phyloP scores from a whole-genome alignment of 2,113 vertebrate genomes.

The Antechinus flavipes region DNA sequence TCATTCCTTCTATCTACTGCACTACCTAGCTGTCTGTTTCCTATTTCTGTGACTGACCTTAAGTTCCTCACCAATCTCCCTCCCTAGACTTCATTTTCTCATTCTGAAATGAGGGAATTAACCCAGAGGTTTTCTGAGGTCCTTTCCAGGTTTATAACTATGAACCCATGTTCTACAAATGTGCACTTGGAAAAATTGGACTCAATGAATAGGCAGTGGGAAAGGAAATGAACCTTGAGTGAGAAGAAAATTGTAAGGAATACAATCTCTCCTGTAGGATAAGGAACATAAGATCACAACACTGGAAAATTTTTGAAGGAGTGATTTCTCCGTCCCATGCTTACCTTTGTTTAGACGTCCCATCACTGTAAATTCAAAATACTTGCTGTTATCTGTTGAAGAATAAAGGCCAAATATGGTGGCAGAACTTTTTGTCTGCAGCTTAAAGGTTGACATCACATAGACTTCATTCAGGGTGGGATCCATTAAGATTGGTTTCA shows the following conservation, averaged over 20 bases:
- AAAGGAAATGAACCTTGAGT: neutral
- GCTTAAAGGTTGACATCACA: conserved; percentile 90
- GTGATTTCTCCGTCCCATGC: conserved; percentile 16
- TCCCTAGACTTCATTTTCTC: neutral
- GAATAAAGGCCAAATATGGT: conserved; percentile 92
- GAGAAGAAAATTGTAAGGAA: neutral
- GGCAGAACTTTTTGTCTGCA: conserved; percentile 90
- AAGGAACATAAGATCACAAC: neutral
- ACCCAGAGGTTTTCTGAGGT: neutral
- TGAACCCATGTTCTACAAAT: neutral
- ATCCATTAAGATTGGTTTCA: conserved; percentile 90
- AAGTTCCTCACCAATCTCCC: neutral
- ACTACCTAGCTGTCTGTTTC: neutral
- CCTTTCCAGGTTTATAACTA: neutral
- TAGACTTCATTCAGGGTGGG: conserved; percentile 90
- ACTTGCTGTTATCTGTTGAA: conserved; percentile 90
- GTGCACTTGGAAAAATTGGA: neutral
- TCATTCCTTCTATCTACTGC: neutral
- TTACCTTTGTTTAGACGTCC: conserved; percentile 95
- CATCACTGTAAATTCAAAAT: conserved; percentile 94
- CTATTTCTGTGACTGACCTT: neutral
- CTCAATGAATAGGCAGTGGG: neutral
- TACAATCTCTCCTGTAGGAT: neutral
- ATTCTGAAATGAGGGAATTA: neutral
- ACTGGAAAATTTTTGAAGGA: neutral